Percentiles rank a stretch among this genome's conserved stretches.
Conservation (phyloP, 2,113 vertebrate genomes). For the Ondatra zibethicus region DNA sequence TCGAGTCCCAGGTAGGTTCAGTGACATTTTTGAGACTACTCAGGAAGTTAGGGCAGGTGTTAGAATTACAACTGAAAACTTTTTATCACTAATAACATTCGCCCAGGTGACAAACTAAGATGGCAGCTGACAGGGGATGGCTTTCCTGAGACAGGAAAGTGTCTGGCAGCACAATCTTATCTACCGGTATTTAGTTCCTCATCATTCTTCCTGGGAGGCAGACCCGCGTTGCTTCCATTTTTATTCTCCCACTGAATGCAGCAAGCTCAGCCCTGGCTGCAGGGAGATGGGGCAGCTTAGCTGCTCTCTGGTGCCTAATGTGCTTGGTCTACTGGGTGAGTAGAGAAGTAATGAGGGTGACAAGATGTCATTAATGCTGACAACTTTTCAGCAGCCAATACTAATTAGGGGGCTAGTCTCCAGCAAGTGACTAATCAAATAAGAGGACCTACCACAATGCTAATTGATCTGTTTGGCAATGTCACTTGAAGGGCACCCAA, state of each 20-base stretch:
- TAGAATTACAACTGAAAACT: neutral
- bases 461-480: conserved; percentile 44
- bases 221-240: neutral
- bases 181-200: neutral
- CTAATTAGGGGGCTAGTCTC: conserved; percentile 6
- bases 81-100: neutral
- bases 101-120: neutral
- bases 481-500: neutral
- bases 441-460: conserved; percentile 20
- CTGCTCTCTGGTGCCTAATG: neutral
- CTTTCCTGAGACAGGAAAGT: neutral
- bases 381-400: neutral
- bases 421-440: conserved; percentile 35
- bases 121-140: neutral
- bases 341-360: conserved; percentile 35
- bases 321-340: neutral
- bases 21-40: neutral
- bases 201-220: neutral
- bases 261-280: neutral
- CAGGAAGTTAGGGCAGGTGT: neutral
- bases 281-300: neutral
- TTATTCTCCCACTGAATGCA: conserved; percentile 5
- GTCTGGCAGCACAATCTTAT: neutral
- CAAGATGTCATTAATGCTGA: conserved; percentile 58
- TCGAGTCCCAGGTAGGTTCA: neutral